Conservation (phyloP, 2,888 invertebrate genomes). For the Sericinus montela region DNA sequence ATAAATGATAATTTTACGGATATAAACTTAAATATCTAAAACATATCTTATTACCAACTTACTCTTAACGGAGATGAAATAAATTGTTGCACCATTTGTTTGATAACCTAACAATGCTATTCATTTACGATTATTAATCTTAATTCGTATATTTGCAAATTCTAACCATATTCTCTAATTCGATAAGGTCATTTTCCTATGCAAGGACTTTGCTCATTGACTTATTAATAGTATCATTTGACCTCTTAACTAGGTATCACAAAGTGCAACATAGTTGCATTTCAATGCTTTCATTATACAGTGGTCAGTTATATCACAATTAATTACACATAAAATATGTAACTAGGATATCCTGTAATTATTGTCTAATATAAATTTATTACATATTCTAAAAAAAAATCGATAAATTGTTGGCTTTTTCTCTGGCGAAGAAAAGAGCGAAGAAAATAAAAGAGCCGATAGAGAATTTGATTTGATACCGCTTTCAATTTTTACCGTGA, state of each 20-base stretch:
- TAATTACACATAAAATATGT: too few relatives aligned
- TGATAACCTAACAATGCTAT: constrained; percentile 6
- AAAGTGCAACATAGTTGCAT: constrained; percentile 1
- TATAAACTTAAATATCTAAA: too few relatives aligned
- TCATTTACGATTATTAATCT: background rate
- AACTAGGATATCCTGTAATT: too few relatives aligned
- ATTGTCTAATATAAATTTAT: too few relatives aligned
- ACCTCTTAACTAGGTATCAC: background rate
- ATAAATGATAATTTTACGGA: too few relatives aligned
- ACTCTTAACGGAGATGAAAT: constrained; percentile 7
- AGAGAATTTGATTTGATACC: too few relatives aligned
- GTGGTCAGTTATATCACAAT: background rate
- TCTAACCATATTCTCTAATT: background rate
- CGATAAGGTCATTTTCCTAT: background rate
- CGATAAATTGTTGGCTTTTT: too few relatives aligned
- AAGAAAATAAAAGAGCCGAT: too few relatives aligned
- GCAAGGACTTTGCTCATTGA: background rate
- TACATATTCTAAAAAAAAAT: too few relatives aligned
- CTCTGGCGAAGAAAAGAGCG: too few relatives aligned
- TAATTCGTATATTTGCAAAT: background rate
- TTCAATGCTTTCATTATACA: background rate
- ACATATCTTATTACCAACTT: background rate
- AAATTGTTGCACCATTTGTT: constrained; percentile 3
- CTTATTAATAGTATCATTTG: background rate
- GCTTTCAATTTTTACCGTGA: too few relatives aligned